These are phyloP conservation scores for Acropternis orthonyx DNA, from an alignment of 2,797 vertebrate genomes.

Conservation along the genomic window DNA sequence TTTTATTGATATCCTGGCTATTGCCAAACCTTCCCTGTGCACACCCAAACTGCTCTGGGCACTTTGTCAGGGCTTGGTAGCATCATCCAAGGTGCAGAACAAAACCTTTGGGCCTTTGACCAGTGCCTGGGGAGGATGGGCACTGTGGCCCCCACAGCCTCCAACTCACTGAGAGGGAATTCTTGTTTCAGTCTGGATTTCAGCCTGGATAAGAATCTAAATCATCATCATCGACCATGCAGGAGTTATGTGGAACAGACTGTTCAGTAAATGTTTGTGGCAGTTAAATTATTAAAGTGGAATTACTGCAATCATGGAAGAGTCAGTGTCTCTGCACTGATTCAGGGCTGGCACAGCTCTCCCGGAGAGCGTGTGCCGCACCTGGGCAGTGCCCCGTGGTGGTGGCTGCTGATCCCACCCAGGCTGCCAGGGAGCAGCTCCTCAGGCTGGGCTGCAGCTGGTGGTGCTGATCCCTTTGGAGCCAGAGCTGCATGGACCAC, in stretches of 20 bases:
- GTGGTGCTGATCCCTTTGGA: rapidly evolving
- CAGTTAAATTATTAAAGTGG: neutral
- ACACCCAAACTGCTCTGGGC: neutral
- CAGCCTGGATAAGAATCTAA: neutral
- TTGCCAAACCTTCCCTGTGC: neutral
- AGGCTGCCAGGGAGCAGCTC: rapidly evolving
- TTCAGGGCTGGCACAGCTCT: neutral
- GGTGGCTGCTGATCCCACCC: rapidly evolving
- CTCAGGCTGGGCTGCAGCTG: rapidly evolving
- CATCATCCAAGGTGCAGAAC: neutral
- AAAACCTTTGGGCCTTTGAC: neutral
- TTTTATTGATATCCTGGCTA: neutral
- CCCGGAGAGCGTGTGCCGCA: neutral
- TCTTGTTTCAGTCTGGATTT: neutral
- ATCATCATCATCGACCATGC: rapidly evolving
- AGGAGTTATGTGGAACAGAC: neutral
- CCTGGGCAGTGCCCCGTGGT: rapidly evolving
- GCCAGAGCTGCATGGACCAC: neutral
- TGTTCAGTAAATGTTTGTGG: neutral
- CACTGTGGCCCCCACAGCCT: rapidly evolving
- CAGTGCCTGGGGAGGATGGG: rapidly evolving
- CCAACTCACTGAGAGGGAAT: neutral
- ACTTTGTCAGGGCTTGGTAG: neutral
- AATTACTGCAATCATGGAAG: neutral
- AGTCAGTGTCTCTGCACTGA: neutral